Conservation (phyloP, 2,888 invertebrate species). For the Caenorhabditis becei region DNA sequence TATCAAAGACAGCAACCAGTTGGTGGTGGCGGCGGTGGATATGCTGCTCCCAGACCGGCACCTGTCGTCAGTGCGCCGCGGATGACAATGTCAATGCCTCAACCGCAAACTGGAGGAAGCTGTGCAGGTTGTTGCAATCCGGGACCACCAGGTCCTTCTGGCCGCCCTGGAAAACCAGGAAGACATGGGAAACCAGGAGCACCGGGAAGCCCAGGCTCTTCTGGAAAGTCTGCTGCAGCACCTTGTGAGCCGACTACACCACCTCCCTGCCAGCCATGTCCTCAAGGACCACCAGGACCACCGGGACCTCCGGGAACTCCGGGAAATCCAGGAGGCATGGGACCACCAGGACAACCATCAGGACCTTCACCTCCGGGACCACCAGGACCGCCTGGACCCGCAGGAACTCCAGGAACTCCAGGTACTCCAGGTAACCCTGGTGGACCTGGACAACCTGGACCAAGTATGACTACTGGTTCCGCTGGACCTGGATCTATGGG, state of each 20-base stretch:
- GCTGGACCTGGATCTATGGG: conserved; percentile 40
- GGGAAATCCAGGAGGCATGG: conserved; percentile 72
- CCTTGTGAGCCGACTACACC: conserved; percentile 43
- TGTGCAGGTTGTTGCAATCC: conserved; percentile 60
- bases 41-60: conserved; percentile 7
- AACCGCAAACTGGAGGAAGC: too few relatives aligned
- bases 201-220: conserved; percentile 52
- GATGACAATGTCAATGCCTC: too few relatives aligned
- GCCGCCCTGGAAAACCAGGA: conserved; percentile 71
- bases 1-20: conserved; percentile 14
- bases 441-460: conserved; percentile 37
- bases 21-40: conserved; percentile 40
- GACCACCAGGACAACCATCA: conserved; percentile 65
- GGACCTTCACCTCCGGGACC: conserved; percentile 36
- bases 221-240: conserved; percentile 57
- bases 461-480: conserved; percentile 7
- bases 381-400: conserved; percentile 60
- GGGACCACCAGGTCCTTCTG: conserved; percentile 77
- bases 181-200: conserved; percentile 76
- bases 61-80: neutral
- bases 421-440: conserved; percentile 57
- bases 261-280: conserved; percentile 58
- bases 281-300: conserved; percentile 64
- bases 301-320: conserved; percentile 70
- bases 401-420: conserved; percentile 47